Evolutionary conservation across 2,888 invertebrate species (phyloP).

Genomic region (Cephus pygmeus): DNA sequence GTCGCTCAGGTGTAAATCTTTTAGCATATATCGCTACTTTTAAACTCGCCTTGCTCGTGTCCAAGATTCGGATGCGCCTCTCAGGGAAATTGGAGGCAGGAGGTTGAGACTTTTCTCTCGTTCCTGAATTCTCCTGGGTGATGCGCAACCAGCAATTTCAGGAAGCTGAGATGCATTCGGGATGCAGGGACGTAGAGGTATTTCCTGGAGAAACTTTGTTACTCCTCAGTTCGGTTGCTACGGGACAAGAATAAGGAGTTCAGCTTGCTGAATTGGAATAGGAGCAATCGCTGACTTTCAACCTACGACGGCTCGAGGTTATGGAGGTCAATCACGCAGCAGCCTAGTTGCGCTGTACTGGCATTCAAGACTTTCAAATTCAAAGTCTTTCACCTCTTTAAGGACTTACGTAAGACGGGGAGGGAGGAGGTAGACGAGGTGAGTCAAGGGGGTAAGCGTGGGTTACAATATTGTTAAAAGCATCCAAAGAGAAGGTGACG

Average conservation of each 20-base stretch:
- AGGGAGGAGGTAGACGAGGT: slow-evolving; percentile 21
- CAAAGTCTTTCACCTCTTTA: background rate
- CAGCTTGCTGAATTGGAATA: background rate
- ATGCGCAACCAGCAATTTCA: background rate
- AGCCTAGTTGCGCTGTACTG: background rate
- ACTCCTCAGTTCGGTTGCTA: background rate
- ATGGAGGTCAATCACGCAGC: background rate
- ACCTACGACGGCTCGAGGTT: background rate
- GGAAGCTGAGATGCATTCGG: background rate
- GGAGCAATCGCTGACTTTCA: background rate
- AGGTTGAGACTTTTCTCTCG: background rate
- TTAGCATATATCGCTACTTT: background rate
- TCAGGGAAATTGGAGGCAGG: background rate
- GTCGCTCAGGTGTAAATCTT: background rate
- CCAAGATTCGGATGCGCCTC: background rate
- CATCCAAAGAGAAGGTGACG: slow-evolving; percentile 42
- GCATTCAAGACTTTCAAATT: background rate
- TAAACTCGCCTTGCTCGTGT: background rate
- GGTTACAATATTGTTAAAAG: slow-evolving; percentile 57
- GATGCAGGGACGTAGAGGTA: background rate
- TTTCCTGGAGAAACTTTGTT: background rate
- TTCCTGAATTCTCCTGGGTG: background rate
- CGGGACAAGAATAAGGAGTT: background rate
- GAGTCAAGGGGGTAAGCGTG: slow-evolving; percentile 32
- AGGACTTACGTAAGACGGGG: background rate